phyloP scores from a whole-genome alignment of 2,113 vertebrate species.

The Ammodytes dubius region DNA sequence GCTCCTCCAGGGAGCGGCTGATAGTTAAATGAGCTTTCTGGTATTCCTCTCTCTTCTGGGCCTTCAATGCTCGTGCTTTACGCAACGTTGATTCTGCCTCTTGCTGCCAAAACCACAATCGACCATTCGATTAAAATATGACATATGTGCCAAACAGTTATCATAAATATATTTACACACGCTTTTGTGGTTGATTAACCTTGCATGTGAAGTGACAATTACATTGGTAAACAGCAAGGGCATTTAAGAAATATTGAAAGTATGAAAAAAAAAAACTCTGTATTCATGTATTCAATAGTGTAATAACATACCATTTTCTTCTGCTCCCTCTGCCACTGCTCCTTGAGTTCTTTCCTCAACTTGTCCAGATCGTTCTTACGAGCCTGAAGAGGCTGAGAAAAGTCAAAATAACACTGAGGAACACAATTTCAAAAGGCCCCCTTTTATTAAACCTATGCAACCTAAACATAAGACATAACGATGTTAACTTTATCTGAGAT shows the following conservation, averaged over 20 bases:
- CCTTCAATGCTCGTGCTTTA: conserved; percentile 89
- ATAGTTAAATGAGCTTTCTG: conserved; percentile 91
- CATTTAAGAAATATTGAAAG: not conserved
- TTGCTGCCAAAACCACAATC: conserved; percentile 82
- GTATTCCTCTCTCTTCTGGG: conserved; percentile 93
- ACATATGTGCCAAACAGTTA: not conserved
- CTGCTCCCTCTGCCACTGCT: conserved; percentile 96
- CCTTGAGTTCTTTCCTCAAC: conserved; percentile 96
- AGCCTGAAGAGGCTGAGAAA: conserved; percentile 90
- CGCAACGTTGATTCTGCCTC: conserved; percentile 90
- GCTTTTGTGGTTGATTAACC: not conserved
- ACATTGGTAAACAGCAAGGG: not conserved
- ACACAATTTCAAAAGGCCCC: not conserved
- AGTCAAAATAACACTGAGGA: conserved; percentile 15
- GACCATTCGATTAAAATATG: conserved; percentile 7
- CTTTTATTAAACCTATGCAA: not conserved
- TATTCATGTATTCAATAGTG: not conserved
- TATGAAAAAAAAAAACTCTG: not conserved
- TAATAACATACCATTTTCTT: conserved; percentile 90
- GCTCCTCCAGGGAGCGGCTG: conserved; percentile 92
- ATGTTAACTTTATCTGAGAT: not conserved
- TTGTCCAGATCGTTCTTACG: conserved; percentile 96
- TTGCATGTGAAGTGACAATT: not conserved
- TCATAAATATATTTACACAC: conserved; percentile 10
- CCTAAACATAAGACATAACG: not conserved